Evolutionary conservation across 2,797 vertebrate genomes (phyloP), one percentile per base, ranked within the genome.

Genomic region (Schizopygopsis malacanthus): DNA sequence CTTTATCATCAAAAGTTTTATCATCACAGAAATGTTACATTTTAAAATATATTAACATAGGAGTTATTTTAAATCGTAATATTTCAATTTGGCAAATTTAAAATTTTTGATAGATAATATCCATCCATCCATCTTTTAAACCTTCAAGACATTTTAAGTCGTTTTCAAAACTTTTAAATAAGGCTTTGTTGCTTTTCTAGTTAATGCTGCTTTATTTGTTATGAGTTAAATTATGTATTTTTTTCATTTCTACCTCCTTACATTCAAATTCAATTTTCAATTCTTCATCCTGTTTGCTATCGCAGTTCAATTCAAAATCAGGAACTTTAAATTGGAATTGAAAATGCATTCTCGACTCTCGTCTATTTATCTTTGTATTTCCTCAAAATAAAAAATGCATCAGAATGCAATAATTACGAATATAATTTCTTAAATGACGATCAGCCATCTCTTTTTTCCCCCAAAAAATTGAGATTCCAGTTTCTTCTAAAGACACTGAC

Each of bases 401-500:
- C 20, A 67, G 37, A 81, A 67, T 81, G 28, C 28, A 81, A 81
- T 81, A 81, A 67, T 67, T 67, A 81, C 8, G 22, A 54, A 54
- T 54, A 56, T 41, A 16, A 81, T 52, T 69, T 22, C 28, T 81
- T 65, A 65, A 52, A 80, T 50, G 16, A 67, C 2, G 18, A 69
- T 81, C 59, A 47, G 28, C 43, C 78, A 80, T 28, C 18, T 50
- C 37, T 33, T 45, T 73, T 80, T 39, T n/a, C 12, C 2, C 12
- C 2, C 25, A 28, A 28, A 28, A 2, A 80, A 67, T 33, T 22
- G 87, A 83, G 1, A 79, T 87, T 89, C 91, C 87, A 85, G 87
- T 92, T 91, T 84, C 86, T 91, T 93, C 88, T 90, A 88, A 91
- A 94, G 90, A 93, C 88, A 89, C 91, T 83, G 87, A 88, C 84